Base-by-base conservation (phyloP, 1,140 invertebrate species). In the Acromyrmex echinatior region DNA sequence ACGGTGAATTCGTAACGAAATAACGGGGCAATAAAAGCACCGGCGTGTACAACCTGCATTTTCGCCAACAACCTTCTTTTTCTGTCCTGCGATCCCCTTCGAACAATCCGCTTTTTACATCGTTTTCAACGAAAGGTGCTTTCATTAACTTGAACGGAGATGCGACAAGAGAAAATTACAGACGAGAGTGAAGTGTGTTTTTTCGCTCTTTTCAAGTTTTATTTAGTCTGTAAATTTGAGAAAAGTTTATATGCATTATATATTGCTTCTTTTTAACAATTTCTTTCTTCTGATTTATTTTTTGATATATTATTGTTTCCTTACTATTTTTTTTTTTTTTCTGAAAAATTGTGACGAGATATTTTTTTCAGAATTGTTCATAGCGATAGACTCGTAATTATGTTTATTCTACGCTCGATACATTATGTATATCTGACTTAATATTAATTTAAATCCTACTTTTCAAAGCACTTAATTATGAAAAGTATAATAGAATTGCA, bases 21-120 rank as follows among this genome's bases (percentile, higher is more conserved):
- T 88, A 88, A 88, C 82, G 74, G 87, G 35, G 62, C 76, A 71
- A 88, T 88, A 86, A 88, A 78, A 71, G 84, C 80, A 60, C 68
- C 60, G 45, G 39, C 39, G 77, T 79, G 45, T 6, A 63, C 82
- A 28, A 39, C 21, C 25, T 21, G 49, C 31, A 10, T 21, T 68
- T n/a, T 62, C 18, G 7, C 35, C 21, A 21, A 21, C 21, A 21
- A 21, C 39, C 28, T 51, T 62, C 53, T 78, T 56, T 81, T 81
- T 81, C 65, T 35, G 5, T 31, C 51, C 82, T 12, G n/a, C 76
- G 62, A 66, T 39, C 62, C 49, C 39, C 14, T 53, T 65, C 84
- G 63, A 53, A 51, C 39, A n/a, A 28, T 31, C 6, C 31, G 78
- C 62, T 65, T 51, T 82, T 82, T 86, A 49, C 35, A 63, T 53